Evolutionary conservation across 2,888 invertebrate genomes (phyloP), one percentile per base, ranked within the genome.

Genomic region (Eudemis profundana): DNA sequence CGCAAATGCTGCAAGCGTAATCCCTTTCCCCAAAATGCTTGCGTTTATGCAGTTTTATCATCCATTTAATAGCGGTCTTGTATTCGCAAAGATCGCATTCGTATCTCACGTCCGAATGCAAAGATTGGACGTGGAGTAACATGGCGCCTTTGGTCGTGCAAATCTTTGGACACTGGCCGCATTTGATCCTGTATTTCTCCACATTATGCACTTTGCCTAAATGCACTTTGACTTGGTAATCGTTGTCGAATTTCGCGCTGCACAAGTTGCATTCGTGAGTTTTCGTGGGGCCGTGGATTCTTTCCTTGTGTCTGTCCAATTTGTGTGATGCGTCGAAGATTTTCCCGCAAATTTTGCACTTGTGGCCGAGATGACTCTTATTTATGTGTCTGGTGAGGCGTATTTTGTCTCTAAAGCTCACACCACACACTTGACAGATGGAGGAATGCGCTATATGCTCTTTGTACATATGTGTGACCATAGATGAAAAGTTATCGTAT

Each of bases 1-100:
- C 88, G 61, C 94, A 94, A n/a, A 93, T 82, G 40, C 93, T 93
- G 66, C 94, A 94, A 0, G 83, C 80, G 62, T 93, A 93, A 10
- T 87, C 84, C 8, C 86, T 90, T 1, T 92, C 90, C 0, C 89
- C 90, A 15, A 83, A 87, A 78, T 94, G 94, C 40, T 87, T 90
- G 17, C 87, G 84, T 54, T 86, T 87, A 66, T 93, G 94, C 1
- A 89, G 64, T 23, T 79, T 87, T 0, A 90, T 76, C 73, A 83
- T 72, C 84, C 85, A 87, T 61, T 85, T 86, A 0, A 86, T 83
- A 0, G 81, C 79, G 0, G 86, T 81, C 10, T 79, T 84, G 33
- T 90, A 89, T 4, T 81, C 84, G 66, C 89, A 90, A 0, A 84
- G 33, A 61, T 89, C 89, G 15, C 90, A 90, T 56, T 82, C 73